phyloP scores from a whole-genome alignment of 2,888 invertebrate genomes.

The Metopia argyrocephala region DNA sequence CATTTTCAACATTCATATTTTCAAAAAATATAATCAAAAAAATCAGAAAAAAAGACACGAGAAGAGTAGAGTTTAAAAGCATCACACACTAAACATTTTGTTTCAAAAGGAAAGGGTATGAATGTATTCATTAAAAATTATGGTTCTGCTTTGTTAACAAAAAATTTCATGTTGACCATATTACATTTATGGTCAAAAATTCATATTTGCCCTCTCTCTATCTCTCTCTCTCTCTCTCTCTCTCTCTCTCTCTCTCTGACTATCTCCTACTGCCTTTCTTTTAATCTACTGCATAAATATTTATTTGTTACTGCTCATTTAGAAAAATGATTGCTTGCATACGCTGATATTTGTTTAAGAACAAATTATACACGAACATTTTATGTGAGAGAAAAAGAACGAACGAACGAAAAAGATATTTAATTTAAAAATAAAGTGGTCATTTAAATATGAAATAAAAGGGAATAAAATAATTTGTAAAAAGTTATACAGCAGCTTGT shows the following conservation, averaged over 20 bases:
- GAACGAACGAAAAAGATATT: not conserved
- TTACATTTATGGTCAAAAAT: slow-evolving; percentile 19
- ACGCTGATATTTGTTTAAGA: slow-evolving; percentile 26
- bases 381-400: slow-evolving; percentile 2
- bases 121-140: not conserved
- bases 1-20: slow-evolving; percentile 64
- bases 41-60: too few species aligned
- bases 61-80: slow-evolving; percentile 23
- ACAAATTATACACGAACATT: slow-evolving; percentile 23
- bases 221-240: too few species aligned
- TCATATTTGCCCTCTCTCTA: not conserved
- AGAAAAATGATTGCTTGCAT: slow-evolving; percentile 41
- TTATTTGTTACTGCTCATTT: slow-evolving; percentile 37
- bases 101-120: not conserved
- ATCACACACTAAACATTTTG: slow-evolving; percentile 2
- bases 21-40: slow-evolving; percentile 59
- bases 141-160: not conserved
- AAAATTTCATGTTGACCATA: slow-evolving; percentile 38
- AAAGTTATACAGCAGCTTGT: slow-evolving; percentile 46
- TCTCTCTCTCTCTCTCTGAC: not conserved
- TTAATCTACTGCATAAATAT: not conserved
- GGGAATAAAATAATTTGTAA: slow-evolving; percentile 40
- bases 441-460: slow-evolving; percentile 10
- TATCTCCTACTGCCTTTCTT: not conserved
- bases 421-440: slow-evolving; percentile 39